phyloP scores from a whole-genome alignment of 2,797 vertebrate species.

The Bradypodion ventrale region DNA sequence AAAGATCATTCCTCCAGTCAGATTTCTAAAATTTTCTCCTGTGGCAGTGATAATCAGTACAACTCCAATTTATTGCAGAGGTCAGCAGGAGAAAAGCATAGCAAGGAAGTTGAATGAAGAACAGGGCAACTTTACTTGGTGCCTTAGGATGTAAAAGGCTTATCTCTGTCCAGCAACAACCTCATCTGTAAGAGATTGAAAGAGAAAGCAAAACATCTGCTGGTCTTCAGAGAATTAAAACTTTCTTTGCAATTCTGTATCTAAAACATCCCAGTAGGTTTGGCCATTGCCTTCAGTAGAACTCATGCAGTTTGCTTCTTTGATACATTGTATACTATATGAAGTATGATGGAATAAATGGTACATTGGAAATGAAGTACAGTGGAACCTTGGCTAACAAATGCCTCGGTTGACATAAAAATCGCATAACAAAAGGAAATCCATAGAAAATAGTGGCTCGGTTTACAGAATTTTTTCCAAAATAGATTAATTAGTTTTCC shows the following conservation, averaged over 20 bases:
- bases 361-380: neutral
- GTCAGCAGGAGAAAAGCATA: neutral
- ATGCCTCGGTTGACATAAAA: too few species aligned
- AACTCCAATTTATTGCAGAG: neutral
- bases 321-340: neutral
- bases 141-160: neutral
- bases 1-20: neutral
- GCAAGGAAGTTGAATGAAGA: neutral
- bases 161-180: neutral
- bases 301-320: neutral
- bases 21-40: too few species aligned
- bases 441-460: too few species aligned
- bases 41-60: neutral
- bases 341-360: neutral
- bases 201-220: neutral
- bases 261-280: neutral
- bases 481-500: too few species aligned
- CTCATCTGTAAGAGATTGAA: neutral
- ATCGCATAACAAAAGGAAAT: too few species aligned
- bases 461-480: too few species aligned
- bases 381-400: too few species aligned
- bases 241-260: neutral
- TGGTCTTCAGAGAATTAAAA: neutral
- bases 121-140: neutral
- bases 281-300: neutral